These are phyloP conservation scores for Catajapyx aquilonaris DNA, from an alignment of 1,140 invertebrate species.

Conservation along the genomic window DNA sequence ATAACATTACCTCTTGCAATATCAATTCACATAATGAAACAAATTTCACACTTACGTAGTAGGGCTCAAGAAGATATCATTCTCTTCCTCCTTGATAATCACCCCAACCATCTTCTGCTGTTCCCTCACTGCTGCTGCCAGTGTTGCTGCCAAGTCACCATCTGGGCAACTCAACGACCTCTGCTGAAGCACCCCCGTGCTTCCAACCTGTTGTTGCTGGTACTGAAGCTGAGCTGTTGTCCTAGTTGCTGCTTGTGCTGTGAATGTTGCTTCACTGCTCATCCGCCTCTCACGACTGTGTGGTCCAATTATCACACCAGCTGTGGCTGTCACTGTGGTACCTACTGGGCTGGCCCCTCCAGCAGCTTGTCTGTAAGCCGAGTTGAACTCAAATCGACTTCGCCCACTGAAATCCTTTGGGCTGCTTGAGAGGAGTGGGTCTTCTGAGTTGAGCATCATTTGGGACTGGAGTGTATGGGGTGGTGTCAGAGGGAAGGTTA, in stretches of 20 bases:
- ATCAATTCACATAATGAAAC: too few species aligned
- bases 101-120: constrained; percentile 18
- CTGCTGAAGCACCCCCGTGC: too few species aligned
- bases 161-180: too few species aligned
- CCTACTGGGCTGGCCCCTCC: constrained; percentile 17
- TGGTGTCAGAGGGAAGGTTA: constrained; percentile 25
- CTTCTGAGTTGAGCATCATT: constrained; percentile 68
- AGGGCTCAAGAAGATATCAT: constrained; percentile 56
- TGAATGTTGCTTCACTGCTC: constrained; percentile 9
- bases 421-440: constrained; percentile 55
- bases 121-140: too few species aligned
- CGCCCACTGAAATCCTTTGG: constrained; percentile 49
- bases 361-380: constrained; percentile 14
- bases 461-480: constrained; percentile 37
- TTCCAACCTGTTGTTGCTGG: constrained; percentile 15
- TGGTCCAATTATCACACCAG: too few species aligned
- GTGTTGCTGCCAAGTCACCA: too few species aligned
- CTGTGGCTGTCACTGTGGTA: constrained; percentile 12
- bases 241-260: constrained; percentile 13
- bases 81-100: constrained; percentile 32
- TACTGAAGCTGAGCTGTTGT: constrained; percentile 11
- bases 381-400: constrained; percentile 36
- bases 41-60: constrained; percentile 22
- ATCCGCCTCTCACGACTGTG: too few species aligned
- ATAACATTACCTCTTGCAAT: too few species aligned